These are phyloP conservation scores for Tetragonisca angustula DNA, from an alignment of 2,888 invertebrate species.

Conservation along the genomic window DNA sequence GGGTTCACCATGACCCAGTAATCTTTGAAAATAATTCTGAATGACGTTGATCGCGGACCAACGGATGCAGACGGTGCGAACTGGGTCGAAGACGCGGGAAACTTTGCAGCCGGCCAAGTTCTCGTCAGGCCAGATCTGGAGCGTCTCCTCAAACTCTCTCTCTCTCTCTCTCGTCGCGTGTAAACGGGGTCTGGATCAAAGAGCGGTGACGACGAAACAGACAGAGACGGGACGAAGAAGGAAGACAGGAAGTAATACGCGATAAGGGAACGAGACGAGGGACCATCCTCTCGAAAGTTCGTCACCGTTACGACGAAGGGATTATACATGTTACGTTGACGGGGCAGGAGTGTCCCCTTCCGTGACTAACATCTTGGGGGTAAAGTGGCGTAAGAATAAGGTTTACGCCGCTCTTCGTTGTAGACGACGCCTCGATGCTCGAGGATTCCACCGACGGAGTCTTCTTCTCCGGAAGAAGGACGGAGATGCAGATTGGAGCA, in stretches of 20 bases:
- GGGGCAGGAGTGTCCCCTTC: slow-evolving; percentile 69
- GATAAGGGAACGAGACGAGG: slow-evolving; percentile 58
- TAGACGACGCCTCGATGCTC: slow-evolving; percentile 72
- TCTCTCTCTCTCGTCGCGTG: slow-evolving; percentile 4
- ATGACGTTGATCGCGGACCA: slow-evolving; percentile 23
- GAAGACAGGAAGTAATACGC: slow-evolving; percentile 42
- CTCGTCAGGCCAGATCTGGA: slow-evolving; percentile 11
- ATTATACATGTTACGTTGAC: slow-evolving; percentile 64
- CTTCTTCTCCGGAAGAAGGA: slow-evolving; percentile 68
- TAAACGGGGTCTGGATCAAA: slow-evolving; percentile 41
- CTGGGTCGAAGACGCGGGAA: slow-evolving; percentile 52
- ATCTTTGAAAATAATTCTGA: slow-evolving; percentile 56
- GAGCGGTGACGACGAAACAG: slow-evolving; percentile 17
- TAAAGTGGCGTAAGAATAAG: slow-evolving; percentile 84
- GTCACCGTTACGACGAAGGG: slow-evolving; percentile 68
- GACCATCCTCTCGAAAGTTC: slow-evolving; percentile 66
- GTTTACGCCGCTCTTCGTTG: slow-evolving; percentile 77
- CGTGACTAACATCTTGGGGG: slow-evolving; percentile 79
- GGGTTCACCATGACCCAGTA: slow-evolving; percentile 26
- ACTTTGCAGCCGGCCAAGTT: slow-evolving; percentile 45
- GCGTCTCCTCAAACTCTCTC: slow-evolving; percentile 21
- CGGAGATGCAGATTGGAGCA: slow-evolving; percentile 64
- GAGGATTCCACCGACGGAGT: slow-evolving; percentile 68
- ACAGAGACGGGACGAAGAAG: slow-evolving; percentile 18
- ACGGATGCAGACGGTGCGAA: slow-evolving; percentile 34